Percentiles rank a stretch among this genome's conserved stretches.
Evolutionary conservation across 2,888 invertebrate species (phyloP).

Genomic region (Phasia obesa): DNA sequence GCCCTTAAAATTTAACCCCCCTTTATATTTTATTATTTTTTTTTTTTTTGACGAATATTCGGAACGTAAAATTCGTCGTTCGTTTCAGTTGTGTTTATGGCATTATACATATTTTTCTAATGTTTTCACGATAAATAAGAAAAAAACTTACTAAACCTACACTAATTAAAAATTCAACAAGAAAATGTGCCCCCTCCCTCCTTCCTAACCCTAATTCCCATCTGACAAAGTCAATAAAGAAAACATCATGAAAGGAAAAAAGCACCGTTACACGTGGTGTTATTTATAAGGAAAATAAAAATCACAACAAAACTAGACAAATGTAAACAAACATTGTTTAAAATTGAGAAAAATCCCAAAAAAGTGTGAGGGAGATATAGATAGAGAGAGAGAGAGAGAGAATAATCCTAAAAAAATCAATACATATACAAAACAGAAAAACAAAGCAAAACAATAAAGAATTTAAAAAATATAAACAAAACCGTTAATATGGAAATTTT

Average conservation of each 20-base stretch:
- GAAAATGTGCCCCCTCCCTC: not conserved
- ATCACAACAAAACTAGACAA: constrained; percentile 42
- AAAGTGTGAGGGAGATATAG: constrained; percentile 2
- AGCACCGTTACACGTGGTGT: constrained; percentile 50
- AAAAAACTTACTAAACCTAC: no score
- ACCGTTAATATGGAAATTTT: constrained; percentile 12
- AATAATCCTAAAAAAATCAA: not conserved
- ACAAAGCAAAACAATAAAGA: constrained; percentile 19
- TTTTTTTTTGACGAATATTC: no score
- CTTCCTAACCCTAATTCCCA: not conserved
- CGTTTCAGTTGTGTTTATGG: no score
- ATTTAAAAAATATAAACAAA: constrained; percentile 43
- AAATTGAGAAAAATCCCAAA: not conserved
- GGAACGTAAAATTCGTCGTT: no score
- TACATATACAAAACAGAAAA: constrained; percentile 40
- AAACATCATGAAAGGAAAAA: not conserved
- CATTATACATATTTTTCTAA: no score
- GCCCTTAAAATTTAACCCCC: no score
- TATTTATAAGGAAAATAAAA: constrained; percentile 4
- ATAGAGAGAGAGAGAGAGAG: not conserved
- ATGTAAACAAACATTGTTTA: constrained; percentile 31
- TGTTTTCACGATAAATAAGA: no score
- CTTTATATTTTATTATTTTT: no score
- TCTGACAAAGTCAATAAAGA: constrained; percentile 5
- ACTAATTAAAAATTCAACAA: constrained; percentile 3